Conservation (phyloP, 2,888 invertebrate species). For the Scrobipalpa costella region DNA sequence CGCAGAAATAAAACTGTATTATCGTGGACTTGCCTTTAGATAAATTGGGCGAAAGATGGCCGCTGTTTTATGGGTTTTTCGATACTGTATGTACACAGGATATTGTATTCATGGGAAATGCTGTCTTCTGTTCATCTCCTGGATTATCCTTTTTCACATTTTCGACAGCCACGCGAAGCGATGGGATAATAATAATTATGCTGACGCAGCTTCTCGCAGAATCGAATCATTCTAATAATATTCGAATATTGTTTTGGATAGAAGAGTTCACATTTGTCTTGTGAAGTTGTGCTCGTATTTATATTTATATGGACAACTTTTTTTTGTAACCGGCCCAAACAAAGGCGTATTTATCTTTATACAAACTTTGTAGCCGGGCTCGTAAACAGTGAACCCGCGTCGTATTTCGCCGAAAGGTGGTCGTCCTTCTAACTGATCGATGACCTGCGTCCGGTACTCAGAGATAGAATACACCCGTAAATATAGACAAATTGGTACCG, state of each 20-base stretch:
- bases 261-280: not conserved
- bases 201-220: too few relatives aligned
- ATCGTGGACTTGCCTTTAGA: not conserved
- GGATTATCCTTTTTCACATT: too few relatives aligned
- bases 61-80: conserved; percentile 2
- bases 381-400: conserved; percentile 56
- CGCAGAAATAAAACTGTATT: conserved; percentile 46
- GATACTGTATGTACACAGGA: not conserved
- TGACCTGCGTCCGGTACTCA: conserved; percentile 46
- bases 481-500: not conserved
- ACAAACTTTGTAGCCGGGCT: conserved; percentile 38
- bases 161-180: too few relatives aligned
- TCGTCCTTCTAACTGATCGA: conserved; percentile 69
- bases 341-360: conserved; percentile 13
- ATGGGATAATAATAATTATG: too few relatives aligned
- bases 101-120: too few relatives aligned
- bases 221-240: too few relatives aligned
- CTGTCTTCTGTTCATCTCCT: too few relatives aligned
- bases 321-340: not conserved
- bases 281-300: not conserved
- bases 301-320: not conserved
- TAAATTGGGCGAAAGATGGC: conserved; percentile 8
- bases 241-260: not conserved
- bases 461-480: conserved; percentile 16
- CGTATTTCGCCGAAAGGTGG: conserved; percentile 69